These are phyloP conservation scores for Xiphophorus birchmanni DNA, from an alignment of 2,797 vertebrate genomes.

Conservation along the genomic window DNA sequence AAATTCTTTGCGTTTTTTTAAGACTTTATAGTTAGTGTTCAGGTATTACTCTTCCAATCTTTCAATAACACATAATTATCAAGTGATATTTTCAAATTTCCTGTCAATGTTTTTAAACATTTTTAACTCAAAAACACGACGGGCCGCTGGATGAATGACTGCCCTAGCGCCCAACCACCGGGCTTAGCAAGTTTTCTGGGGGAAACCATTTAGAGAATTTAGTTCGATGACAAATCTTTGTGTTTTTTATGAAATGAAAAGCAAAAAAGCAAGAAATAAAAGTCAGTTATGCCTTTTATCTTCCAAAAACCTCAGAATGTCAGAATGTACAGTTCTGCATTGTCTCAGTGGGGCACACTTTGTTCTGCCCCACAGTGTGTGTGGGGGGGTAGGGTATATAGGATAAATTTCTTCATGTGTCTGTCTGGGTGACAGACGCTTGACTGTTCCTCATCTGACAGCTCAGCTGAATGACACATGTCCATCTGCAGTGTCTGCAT, in stretches of 20 bases:
- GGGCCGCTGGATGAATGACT: too few relatives aligned
- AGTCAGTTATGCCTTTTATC: neutral
- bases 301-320: neutral
- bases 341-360: neutral
- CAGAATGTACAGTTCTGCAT: constrained; percentile 1
- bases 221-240: too few relatives aligned
- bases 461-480: constrained; percentile 8
- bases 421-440: constrained; percentile 8
- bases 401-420: constrained; percentile 26
- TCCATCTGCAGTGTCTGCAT: constrained; percentile 5
- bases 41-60: too few relatives aligned
- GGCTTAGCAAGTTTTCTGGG: too few relatives aligned
- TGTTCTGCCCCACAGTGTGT: neutral
- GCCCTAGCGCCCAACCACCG: too few relatives aligned
- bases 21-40: too few relatives aligned
- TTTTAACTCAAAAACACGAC: too few relatives aligned
- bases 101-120: too few relatives aligned
- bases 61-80: too few relatives aligned
- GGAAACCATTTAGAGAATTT: neutral
- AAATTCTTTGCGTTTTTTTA: too few relatives aligned
- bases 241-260: neutral
- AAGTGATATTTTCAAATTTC: too few relatives aligned
- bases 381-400: neutral
- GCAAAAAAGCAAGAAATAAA: neutral
- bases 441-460: constrained; percentile 12